Percentiles rank a stretch among this genome's conserved stretches.
Conservation (phyloP, 2,888 invertebrate species). For the Galerucella nymphaeae region DNA sequence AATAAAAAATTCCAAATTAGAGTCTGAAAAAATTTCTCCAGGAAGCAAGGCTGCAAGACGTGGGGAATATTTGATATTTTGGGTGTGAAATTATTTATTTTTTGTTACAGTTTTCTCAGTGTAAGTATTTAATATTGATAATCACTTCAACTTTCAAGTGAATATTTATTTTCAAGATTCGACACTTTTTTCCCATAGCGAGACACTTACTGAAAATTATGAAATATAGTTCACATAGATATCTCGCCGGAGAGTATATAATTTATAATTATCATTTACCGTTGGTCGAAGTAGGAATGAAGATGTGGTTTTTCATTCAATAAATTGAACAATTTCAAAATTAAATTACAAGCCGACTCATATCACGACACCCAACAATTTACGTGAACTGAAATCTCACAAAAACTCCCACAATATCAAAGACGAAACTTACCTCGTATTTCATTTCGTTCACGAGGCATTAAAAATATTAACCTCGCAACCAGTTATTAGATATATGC, state of each 20-base stretch:
- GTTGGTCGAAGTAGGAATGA: background rate
- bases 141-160: background rate
- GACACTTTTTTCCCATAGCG: background rate
- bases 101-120: no score
- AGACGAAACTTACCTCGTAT: background rate
- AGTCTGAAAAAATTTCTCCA: no score
- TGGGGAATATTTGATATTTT: no score
- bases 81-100: no score
- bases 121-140: no score
- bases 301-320: background rate
- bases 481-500: conserved; percentile 32
- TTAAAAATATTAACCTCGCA: conserved; percentile 12
- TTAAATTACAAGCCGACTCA: background rate
- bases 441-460: background rate
- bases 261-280: conserved; percentile 6
- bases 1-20: no score
- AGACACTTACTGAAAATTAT: background rate
- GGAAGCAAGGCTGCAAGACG: no score
- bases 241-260: background rate
- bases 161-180: background rate
- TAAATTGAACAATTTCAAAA: conserved; percentile 10
- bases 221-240: conserved; percentile 3
- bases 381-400: conserved; percentile 6
- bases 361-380: conserved; percentile 10
- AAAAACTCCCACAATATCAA: conserved; percentile 13